Evolutionary conservation across 2,797 vertebrate genomes (phyloP), one percentile per base, ranked within the genome.

Genomic region (Poecilia gillii): DNA sequence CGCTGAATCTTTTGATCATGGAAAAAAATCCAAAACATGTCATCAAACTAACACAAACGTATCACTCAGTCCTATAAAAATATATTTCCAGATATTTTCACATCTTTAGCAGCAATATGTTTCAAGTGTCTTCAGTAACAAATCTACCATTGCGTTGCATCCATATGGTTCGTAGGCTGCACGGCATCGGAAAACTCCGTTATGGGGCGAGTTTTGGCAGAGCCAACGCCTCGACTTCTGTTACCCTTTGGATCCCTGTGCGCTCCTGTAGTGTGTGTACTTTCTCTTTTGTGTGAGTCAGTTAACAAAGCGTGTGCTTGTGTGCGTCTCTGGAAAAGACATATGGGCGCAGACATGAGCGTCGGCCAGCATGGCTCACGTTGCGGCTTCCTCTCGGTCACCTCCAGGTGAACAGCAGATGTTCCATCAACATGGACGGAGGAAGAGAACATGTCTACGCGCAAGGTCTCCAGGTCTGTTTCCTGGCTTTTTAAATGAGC

Each of bases 141-240:
- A 18, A 77, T 78, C 70, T 78, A 45, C 49, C 80, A 81, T 87
- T 79, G 82, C 77, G 85, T 81, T 62, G 71, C 81, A 82, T 74
- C 83, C 91, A 91, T 91, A 92, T 90, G 92, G 89, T 81, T 43
- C 14, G 62, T 84, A 88, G 87, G 89, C 84, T 83, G 77, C 78
- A 80, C 43, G 16, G 79, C 85, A 85, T 81, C 76, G 43, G 79
- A 89, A 85, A 84, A 74, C 83, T 91, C 88, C 82, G 86, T 90
- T 91, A 92, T 85, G 85, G 84, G 90, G 80, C 74, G 76, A 88
- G 92, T 93, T 94, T 93, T 94, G 91, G 91, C 91, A 89, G 79
- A n/a, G 62, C 72, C 72, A 85, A 79, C 75, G 39, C 74, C 73
- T 72, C 86, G 91, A 80, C 83, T 84, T 83, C 88, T 39, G 75